Evolutionary conservation across 2,113 vertebrate species (phyloP).

Genomic region (Odontesthes bonariensis): DNA sequence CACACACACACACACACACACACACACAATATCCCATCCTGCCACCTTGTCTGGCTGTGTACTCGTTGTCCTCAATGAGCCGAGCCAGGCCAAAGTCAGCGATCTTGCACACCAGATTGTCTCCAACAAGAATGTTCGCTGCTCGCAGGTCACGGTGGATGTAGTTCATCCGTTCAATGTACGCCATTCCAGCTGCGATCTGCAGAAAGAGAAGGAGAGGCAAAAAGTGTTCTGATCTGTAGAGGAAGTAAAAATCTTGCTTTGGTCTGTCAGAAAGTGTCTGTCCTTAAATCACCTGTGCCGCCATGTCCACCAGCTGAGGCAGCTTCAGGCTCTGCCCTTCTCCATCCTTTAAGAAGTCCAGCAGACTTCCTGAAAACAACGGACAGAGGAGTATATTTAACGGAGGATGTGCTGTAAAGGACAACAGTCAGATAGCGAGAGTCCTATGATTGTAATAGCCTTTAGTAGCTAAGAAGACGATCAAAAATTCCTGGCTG

Average conservation of each 20-base stretch:
- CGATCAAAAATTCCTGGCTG: too few species aligned
- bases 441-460: too few species aligned
- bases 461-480: too few species aligned
- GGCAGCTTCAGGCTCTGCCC: slow-evolving; percentile 90
- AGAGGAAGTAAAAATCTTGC: neutral
- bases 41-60: slow-evolving; percentile 95
- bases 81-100: slow-evolving; percentile 97
- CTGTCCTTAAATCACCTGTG: slow-evolving; percentile 84
- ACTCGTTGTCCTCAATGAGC: slow-evolving; percentile 97
- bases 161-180: slow-evolving; percentile 98
- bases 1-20: neutral
- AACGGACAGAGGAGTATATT: neutral
- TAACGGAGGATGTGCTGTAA: neutral
- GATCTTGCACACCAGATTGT: slow-evolving; percentile 95
- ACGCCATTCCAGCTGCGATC: slow-evolving; percentile 96
- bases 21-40: neutral
- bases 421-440: neutral
- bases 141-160: slow-evolving; percentile 96
- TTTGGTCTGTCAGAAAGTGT: neutral
- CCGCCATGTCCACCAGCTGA: slow-evolving; percentile 96
- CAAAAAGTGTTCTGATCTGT: neutral
- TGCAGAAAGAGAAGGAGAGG: slow-evolving; percentile 42
- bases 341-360: slow-evolving; percentile 91
- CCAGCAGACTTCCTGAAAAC: slow-evolving; percentile 91
- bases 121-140: slow-evolving; percentile 97